These are phyloP conservation scores for Dascyllus trimaculatus DNA, from an alignment of 2,113 vertebrate genomes.

Conservation along the genomic window DNA sequence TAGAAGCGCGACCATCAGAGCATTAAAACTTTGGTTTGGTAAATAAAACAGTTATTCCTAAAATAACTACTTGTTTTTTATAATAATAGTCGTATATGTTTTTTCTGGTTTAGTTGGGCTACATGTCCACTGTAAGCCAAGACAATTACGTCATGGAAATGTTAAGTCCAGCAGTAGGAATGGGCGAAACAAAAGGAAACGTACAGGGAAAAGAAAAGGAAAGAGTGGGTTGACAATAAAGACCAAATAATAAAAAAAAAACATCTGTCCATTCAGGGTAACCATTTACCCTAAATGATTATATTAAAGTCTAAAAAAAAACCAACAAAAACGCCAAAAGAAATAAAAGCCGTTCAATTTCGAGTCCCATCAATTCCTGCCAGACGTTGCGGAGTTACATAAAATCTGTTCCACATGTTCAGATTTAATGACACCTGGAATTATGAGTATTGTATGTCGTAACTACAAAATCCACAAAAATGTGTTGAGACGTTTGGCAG, in stretches of 20 bases:
- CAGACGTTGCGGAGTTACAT: conserved; percentile 8
- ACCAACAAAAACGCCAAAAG: not conserved
- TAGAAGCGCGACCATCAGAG: not conserved
- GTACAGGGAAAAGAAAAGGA: conserved; percentile 1
- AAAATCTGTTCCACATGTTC: not conserved
- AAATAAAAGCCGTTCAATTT: conserved; percentile 21
- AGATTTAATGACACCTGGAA: not conserved
- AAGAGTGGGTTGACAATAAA: not conserved
- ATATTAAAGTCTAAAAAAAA: conserved; percentile 5
- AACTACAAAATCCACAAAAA: not conserved
- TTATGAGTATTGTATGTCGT: fast-evolving
- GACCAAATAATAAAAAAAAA: not conserved
- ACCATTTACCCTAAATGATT: not conserved
- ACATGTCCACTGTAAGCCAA: conserved; percentile 69
- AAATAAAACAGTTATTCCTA: not conserved
- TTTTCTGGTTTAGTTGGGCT: conserved; percentile 19
- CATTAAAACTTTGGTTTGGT: not conserved
- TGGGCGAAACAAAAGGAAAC: conserved; percentile 81
- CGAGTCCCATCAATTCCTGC: not conserved
- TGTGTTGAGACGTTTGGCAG: not conserved
- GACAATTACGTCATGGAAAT: conserved; percentile 87
- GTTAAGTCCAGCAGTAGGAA: conserved; percentile 72
- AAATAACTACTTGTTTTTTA: not conserved
- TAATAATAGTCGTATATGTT: not conserved
- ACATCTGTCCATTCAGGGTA: not conserved